Evolutionary conservation across 2,797 vertebrate species (phyloP), one percentile per base, ranked within the genome.

Genomic region (Sus cebifrons): DNA sequence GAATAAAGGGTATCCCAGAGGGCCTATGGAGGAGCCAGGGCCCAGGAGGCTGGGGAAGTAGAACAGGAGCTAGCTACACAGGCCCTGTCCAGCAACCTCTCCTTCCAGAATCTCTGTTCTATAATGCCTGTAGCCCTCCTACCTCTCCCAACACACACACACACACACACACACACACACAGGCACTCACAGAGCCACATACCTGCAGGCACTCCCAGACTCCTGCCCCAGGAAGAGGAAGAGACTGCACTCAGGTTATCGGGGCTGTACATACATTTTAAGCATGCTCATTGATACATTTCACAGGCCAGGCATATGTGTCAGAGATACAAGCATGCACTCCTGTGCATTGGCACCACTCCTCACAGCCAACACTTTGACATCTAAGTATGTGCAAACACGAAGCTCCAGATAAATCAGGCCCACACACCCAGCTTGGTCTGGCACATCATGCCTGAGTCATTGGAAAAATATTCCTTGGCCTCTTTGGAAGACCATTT

Each of bases 401-500:
- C 49, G 86, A 73, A 86, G 29, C 40, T 44, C 52, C 60, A 49
- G 52, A 68, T 86, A 74, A 74, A 40, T n/a, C 44, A 74, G 60
- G n/a, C 23, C 56, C 58, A 71, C 36, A 52, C 20, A 60, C 29
- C 44, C 52, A n/a, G 58, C n/a, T 70, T 58, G 52, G 12, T 49
- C 65, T 86, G 73, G 32, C 79, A 89, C 32, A 75, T n/a, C 1
- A 6, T 16, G 65, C 23, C 64, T 67, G 5, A 78, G 58, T 86
- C 67, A 79, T 1, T 71, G 27, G n/a, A 40, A 68, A 85, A 40
- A 89, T 25, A 79, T 29, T 88, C 74, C 40, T 94, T 91, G 65
- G 18, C 54, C 32, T 96, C 32, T 90, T 86, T 84, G 36, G n/a
- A 85, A 90, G 52, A 92, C 27, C 29, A 70, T 36, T 64, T 93